A percentile compares a stretch with the other conserved stretches of the same genome.
phyloP scores from a whole-genome alignment of 2,888 invertebrate genomes.

The Synanthedon andrenaeformis region DNA sequence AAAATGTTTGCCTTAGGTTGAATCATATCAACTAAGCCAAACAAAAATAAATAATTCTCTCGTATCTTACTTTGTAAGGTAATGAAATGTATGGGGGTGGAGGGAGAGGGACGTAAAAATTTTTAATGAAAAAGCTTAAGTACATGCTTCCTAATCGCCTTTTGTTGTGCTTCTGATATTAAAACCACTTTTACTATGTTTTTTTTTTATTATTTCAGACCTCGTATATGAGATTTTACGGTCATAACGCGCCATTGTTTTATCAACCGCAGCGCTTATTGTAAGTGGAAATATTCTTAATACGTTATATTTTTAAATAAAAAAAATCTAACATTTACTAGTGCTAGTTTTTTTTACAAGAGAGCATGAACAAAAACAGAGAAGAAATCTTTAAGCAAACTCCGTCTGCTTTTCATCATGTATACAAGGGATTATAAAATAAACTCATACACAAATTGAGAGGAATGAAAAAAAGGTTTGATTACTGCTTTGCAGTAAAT shows the following conservation, averaged over 20 bases:
- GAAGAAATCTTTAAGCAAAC: too few relatives aligned
- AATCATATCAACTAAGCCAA: not conserved
- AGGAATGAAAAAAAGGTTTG: too few relatives aligned
- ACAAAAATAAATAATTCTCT: constrained; percentile 29
- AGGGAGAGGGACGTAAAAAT: constrained; percentile 18
- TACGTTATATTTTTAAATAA: too few relatives aligned
- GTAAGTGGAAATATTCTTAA: not conserved
- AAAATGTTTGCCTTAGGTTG: too few relatives aligned
- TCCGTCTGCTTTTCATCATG: too few relatives aligned
- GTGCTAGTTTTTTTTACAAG: too few relatives aligned
- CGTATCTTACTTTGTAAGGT: constrained; percentile 38
- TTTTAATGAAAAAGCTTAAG: constrained; percentile 28
- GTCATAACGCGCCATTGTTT: not conserved
- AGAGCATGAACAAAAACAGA: too few relatives aligned
- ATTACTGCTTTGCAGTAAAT: too few relatives aligned
- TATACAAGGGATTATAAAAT: too few relatives aligned
- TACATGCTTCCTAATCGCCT: constrained; percentile 19
- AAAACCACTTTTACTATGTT: not conserved
- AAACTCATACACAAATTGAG: too few relatives aligned
- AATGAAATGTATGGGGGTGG: constrained; percentile 34
- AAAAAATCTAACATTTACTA: too few relatives aligned
- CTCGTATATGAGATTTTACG: not conserved
- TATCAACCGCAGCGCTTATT: not conserved
- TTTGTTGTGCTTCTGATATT: constrained; percentile 15
- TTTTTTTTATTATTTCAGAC: not conserved